These are phyloP conservation scores for Betta splendens DNA, from an alignment of 2,797 vertebrate genomes.

Conservation along the genomic window DNA sequence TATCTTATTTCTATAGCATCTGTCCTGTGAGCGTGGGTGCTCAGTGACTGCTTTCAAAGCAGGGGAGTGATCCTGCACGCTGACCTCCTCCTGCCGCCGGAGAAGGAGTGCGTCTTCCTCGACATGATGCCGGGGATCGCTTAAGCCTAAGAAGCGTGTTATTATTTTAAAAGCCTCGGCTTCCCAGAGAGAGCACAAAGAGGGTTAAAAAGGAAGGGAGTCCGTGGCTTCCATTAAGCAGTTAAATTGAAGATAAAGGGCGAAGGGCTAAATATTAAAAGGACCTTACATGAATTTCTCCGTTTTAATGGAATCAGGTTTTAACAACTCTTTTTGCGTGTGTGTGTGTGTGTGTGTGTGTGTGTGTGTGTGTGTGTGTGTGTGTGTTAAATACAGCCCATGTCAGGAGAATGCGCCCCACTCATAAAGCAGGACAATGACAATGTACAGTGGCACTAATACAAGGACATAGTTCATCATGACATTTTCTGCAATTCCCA, in stretches of 20 bases:
- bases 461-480: conserved; percentile 99
- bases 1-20: conserved; percentile 33
- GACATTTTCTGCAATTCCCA: conserved; percentile 99
- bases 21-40: conserved; percentile 5
- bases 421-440: conserved; percentile 99
- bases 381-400: conserved; percentile 95
- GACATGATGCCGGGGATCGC: conserved; percentile 18
- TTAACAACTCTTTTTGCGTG: conserved; percentile 93
- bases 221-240: conserved; percentile 86
- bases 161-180: conserved; percentile 62
- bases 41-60: conserved; percentile 24
- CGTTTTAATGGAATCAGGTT: conserved; percentile 95
- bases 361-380: conserved; percentile 76
- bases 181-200: conserved; percentile 39
- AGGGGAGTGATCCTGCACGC: conserved; percentile 23
- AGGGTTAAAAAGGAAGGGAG: conserved; percentile 62
- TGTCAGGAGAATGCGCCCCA: conserved; percentile 96
- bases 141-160: conserved; percentile 57
- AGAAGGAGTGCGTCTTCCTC: conserved; percentile 23
- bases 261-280: conserved; percentile 90
- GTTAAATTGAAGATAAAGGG: conserved; percentile 92
- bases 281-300: conserved; percentile 91
- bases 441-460: conserved; percentile 99
- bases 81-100: conserved; percentile 28
- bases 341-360: conserved; percentile 71